Evolutionary conservation across 2,888 invertebrate genomes (phyloP).

Genomic region (Lamellibrachia satsuma): DNA sequence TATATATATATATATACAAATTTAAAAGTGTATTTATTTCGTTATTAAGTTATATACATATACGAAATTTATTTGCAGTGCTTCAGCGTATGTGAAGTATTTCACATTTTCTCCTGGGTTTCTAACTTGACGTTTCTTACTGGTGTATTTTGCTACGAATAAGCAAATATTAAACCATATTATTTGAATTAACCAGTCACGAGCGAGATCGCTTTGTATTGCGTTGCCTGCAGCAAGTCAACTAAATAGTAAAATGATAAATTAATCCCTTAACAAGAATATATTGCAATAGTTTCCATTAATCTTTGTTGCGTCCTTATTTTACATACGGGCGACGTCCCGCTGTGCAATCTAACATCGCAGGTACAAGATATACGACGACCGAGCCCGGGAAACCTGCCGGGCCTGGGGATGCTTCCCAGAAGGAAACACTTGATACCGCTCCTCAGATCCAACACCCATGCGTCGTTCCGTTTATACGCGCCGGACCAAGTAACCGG

Average conservation of each 20-base stretch:
- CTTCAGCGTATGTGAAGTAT: no score
- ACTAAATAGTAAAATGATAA: background rate
- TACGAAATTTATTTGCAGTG: no score
- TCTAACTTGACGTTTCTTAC: background rate
- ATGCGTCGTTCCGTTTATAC: slow-evolving; percentile 7
- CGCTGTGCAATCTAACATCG: slow-evolving; percentile 17
- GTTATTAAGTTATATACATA: no score
- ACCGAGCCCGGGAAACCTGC: background rate
- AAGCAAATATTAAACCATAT: background rate
- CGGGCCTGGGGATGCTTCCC: background rate
- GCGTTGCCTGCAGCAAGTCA: background rate
- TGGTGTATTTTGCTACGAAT: background rate
- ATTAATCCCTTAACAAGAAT: background rate
- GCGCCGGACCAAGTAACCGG: background rate
- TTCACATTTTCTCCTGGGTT: background rate
- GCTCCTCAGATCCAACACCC: background rate
- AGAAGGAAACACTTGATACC: background rate
- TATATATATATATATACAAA: no score
- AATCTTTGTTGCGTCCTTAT: background rate
- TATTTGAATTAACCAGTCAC: background rate
- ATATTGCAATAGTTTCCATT: background rate
- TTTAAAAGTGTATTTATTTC: no score
- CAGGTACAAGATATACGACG: slow-evolving; percentile 13
- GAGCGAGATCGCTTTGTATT: background rate
- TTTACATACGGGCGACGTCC: slow-evolving; percentile 2